These are phyloP conservation scores for Anneissia japonica DNA, from an alignment of 35 echinoderm and acorn worm species.

Conservation along the genomic window DNA sequence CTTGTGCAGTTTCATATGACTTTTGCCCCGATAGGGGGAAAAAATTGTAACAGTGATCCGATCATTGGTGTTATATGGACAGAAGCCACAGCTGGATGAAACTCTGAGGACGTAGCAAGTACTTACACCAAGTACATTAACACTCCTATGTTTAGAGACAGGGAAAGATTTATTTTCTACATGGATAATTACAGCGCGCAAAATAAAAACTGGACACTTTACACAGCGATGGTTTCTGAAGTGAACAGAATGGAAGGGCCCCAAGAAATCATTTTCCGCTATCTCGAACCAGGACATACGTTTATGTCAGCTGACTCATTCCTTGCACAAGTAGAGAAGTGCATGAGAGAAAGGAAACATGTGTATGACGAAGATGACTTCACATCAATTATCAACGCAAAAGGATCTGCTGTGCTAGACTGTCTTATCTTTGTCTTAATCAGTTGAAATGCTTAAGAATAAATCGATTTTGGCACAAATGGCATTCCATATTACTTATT, in stretches of 20 bases:
- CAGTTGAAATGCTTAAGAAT: too few relatives aligned
- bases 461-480: too few relatives aligned
- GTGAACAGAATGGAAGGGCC: conserved; percentile 1
- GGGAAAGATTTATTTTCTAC: neutral
- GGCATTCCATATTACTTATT: too few relatives aligned
- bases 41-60: neutral
- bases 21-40: conserved; percentile 9
- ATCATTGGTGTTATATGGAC: conserved; percentile 8
- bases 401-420: neutral
- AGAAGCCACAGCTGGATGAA: conserved; percentile 15
- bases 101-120: conserved; percentile 31
- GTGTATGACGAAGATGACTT: conserved; percentile 14
- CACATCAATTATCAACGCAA: neutral
- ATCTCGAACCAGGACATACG: neutral
- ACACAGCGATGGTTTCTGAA: neutral
- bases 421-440: too few relatives aligned
- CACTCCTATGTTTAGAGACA: neutral
- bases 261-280: neutral
- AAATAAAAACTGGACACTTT: conserved; percentile 32
- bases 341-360: neutral
- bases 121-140: conserved; percentile 9
- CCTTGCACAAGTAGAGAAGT: neutral
- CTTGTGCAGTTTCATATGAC: conserved; percentile 27
- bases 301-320: neutral
- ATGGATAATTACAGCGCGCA: conserved; percentile 15